Evolutionary conservation across 2,888 invertebrate species (phyloP).

Genomic region (Neocrepidodera transversa): DNA sequence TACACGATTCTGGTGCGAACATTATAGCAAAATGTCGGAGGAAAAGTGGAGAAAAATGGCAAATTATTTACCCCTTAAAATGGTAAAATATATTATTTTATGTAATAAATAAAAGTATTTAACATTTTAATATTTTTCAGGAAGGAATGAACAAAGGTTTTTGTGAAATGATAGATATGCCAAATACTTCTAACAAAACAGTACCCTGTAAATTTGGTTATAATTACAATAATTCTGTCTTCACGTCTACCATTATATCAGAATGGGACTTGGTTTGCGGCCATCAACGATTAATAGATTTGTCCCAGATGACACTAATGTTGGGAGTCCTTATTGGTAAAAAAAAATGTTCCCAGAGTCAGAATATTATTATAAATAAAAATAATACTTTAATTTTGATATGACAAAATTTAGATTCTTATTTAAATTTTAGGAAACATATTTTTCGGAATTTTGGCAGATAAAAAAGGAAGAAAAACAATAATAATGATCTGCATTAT

Average conservation of each 20-base stretch:
- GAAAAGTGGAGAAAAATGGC: conserved; percentile 61
- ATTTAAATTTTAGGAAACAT: conserved; percentile 60
- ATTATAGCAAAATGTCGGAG: conserved; percentile 50
- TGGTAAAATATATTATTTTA: conserved; percentile 32
- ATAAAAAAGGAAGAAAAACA: conserved; percentile 68
- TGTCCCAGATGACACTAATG: conserved; percentile 70
- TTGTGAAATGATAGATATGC: conserved; percentile 49
- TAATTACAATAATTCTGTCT: conserved; percentile 66
- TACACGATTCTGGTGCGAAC: conserved; percentile 66
- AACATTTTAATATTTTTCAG: too few relatives aligned
- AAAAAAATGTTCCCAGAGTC: neutral
- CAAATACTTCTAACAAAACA: conserved; percentile 28
- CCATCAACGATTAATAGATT: conserved; percentile 64
- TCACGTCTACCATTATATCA: conserved; percentile 69
- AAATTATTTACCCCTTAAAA: conserved; percentile 26
- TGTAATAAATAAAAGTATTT: too few relatives aligned
- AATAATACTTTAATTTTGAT: neutral
- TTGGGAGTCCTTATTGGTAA: conserved; percentile 67
- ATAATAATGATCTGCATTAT: conserved; percentile 66
- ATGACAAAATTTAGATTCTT: too few relatives aligned
- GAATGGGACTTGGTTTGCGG: conserved; percentile 73
- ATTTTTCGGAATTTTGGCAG: conserved; percentile 67
- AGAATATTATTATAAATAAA: too few relatives aligned
- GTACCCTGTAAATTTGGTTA: conserved; percentile 53
- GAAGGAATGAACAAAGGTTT: conserved; percentile 49